phyloP scores from a whole-genome alignment of 2,113 vertebrate genomes.

The Rhodinocichla rosea region DNA sequence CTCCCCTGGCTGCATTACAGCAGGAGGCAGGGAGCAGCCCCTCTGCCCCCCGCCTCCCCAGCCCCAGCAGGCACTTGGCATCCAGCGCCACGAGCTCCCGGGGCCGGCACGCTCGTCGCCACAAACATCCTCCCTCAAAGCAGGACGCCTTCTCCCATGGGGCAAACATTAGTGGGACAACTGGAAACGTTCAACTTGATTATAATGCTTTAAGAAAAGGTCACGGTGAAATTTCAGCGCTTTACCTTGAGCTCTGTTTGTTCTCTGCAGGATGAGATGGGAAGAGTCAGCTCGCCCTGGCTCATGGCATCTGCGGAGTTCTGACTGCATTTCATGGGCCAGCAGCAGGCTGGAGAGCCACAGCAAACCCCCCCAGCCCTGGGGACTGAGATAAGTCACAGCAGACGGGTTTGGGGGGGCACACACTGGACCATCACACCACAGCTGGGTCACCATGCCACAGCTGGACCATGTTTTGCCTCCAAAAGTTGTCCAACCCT shows the following conservation, averaged over 20 bases:
- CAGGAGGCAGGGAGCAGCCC: not conserved
- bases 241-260: conserved; percentile 73
- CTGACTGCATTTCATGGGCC: conserved; percentile 48
- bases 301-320: conserved; percentile 5
- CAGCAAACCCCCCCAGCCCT: not conserved
- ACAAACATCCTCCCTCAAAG: conserved; percentile 64
- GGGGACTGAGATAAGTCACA: not conserved
- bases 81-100: conserved; percentile 57
- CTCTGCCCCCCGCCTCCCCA: conserved; percentile 24
- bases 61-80: conserved; percentile 54
- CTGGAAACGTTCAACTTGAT: conserved; percentile 79
- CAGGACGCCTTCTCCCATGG: conserved; percentile 66
- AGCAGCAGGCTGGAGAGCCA: not conserved
- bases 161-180: conserved; percentile 75
- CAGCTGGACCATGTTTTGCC: not conserved
- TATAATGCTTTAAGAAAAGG: conserved; percentile 83
- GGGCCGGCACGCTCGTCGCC: conserved; percentile 47
- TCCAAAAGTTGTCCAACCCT: not conserved
- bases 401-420: not conserved
- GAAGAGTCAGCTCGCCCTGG: conserved; percentile 48
- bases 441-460: not conserved
- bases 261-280: conserved; percentile 46
- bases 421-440: not conserved
- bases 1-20: conserved; percentile 30
- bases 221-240: conserved; percentile 70